Evolutionary conservation across 2,113 vertebrate species (phyloP).

Genomic region (Microcebus griseorufus): DNA sequence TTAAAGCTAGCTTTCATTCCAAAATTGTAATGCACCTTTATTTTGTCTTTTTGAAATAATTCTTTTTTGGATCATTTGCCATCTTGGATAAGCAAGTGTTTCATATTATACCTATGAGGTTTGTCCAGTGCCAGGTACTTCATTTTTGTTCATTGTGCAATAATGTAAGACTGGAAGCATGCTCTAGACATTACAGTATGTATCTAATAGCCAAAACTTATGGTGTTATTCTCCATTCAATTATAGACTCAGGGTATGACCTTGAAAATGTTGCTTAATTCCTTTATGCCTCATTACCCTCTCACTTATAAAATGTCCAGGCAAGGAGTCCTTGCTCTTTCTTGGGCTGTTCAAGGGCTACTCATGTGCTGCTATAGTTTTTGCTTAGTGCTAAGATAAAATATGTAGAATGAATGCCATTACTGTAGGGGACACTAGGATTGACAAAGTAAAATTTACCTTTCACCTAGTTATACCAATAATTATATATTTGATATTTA

Average conservation of each 20-base stretch:
- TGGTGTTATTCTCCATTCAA: slow-evolving; percentile 32
- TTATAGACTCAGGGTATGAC: slow-evolving; percentile 49
- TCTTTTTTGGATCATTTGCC: not conserved
- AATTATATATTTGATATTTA: not conserved
- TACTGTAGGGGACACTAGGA: not conserved
- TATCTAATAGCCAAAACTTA: slow-evolving; percentile 43
- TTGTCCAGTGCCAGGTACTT: not conserved
- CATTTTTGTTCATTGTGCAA: not conserved
- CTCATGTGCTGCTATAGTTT: not conserved
- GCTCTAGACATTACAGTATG: not conserved
- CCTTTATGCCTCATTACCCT: slow-evolving; percentile 46
- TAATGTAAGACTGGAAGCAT: not conserved
- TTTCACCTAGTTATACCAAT: not conserved
- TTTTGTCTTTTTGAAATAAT: not conserved
- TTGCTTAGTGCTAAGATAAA: not conserved
- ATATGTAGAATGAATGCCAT: not conserved
- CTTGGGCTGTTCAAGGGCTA: not conserved
- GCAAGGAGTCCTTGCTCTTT: not conserved
- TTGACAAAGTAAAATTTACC: not conserved
- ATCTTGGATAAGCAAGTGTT: slow-evolving; percentile 5
- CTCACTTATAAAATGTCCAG: not conserved
- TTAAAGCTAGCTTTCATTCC: not conserved
- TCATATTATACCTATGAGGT: not conserved
- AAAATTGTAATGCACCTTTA: not conserved
- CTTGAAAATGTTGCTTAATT: slow-evolving; percentile 63